These are phyloP conservation scores for Zosterops pallidus DNA, from an alignment of 2,113 vertebrate species.

Conservation along the genomic window DNA sequence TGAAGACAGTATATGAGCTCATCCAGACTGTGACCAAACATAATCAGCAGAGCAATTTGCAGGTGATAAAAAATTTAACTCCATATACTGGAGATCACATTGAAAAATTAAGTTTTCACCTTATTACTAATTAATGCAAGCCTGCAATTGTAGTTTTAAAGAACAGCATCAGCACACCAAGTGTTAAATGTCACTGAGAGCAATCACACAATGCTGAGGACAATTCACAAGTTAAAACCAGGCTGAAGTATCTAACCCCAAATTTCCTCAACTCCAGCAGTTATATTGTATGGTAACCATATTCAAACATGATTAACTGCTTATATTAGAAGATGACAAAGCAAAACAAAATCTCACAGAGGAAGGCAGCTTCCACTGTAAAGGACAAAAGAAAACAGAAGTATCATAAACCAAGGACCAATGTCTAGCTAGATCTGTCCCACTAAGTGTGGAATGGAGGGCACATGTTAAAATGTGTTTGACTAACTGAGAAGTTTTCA, in stretches of 20 bases:
- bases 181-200: not conserved
- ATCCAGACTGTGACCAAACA: not conserved
- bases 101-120: not conserved
- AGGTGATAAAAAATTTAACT: not conserved
- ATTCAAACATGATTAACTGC: not conserved
- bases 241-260: not conserved
- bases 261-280: not conserved
- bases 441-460: not conserved
- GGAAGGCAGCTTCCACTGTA: not conserved
- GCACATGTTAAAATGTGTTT: not conserved
- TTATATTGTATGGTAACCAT: fast-evolving
- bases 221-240: not conserved
- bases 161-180: not conserved
- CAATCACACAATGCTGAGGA: not conserved
- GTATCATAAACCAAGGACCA: not conserved
- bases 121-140: not conserved
- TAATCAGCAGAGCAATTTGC: not conserved
- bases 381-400: not conserved
- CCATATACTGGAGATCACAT: not conserved
- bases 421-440: not conserved
- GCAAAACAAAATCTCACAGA: not conserved
- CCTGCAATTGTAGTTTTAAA: not conserved
- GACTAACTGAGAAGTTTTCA: not conserved
- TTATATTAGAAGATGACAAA: not conserved
- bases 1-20: not conserved